These are phyloP conservation scores for Melanotaenia boesemani DNA, from an alignment of 2,797 vertebrate genomes.

Conservation along the genomic window DNA sequence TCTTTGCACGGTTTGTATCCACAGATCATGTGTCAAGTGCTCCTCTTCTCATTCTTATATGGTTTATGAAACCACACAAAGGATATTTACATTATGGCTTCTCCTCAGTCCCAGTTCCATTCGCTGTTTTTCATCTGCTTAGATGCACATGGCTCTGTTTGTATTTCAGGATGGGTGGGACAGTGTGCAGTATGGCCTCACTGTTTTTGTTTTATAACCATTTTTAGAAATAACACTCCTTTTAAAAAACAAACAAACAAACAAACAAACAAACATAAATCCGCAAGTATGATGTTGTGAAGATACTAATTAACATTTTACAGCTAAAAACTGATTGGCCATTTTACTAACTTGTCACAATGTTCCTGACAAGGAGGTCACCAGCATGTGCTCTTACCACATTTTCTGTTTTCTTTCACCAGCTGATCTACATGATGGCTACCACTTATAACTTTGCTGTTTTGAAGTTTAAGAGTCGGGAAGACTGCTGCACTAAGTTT, in stretches of 20 bases:
- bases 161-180: slow-evolving; percentile 27
- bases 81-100: slow-evolving; percentile 44
- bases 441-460: slow-evolving; percentile 99
- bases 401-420: slow-evolving; percentile 92
- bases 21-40: slow-evolving; percentile 60
- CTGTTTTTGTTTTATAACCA: slow-evolving; percentile 6
- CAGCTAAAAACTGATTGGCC: slow-evolving; percentile 41
- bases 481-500: slow-evolving; percentile 99
- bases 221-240: not conserved
- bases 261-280: not conserved
- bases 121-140: slow-evolving; percentile 72
- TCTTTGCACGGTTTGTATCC: slow-evolving; percentile 67
- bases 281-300: slow-evolving; percentile 9
- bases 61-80: slow-evolving; percentile 56
- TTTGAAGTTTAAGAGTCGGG: slow-evolving; percentile 99
- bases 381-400: slow-evolving; percentile 78
- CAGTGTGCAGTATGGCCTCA: slow-evolving; percentile 18
- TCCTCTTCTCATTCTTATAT: slow-evolving; percentile 59
- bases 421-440: slow-evolving; percentile 99
- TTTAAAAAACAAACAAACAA: not conserved
- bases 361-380: slow-evolving; percentile 44
- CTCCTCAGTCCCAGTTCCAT: slow-evolving; percentile 61
- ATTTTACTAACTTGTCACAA: slow-evolving; percentile 56
- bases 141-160: slow-evolving; percentile 51
- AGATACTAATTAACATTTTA: slow-evolving; percentile 28